Conservation (phyloP, 2,888 invertebrate species). For the Tetheella fluctuosa region DNA sequence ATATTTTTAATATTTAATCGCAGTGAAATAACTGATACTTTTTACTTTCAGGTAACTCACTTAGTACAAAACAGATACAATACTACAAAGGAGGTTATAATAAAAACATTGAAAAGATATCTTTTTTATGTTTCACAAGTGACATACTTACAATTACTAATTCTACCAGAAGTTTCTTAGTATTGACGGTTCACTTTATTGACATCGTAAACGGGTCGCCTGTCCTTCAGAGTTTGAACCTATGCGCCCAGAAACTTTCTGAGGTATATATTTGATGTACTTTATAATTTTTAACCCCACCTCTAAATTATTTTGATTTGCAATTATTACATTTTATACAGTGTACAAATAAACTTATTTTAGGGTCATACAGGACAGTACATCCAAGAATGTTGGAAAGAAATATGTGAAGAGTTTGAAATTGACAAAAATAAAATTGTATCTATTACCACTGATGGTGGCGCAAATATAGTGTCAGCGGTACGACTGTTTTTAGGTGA, state of each 20-base stretch:
- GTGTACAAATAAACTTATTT: background rate
- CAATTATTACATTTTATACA: too few relatives aligned
- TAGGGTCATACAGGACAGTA: background rate
- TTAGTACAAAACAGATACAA: too few relatives aligned
- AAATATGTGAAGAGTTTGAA: background rate
- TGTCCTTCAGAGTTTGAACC: background rate
- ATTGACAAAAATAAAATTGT: background rate
- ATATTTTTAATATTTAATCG: too few relatives aligned
- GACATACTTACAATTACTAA: too few relatives aligned
- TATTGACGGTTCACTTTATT: background rate
- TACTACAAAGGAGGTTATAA: too few relatives aligned
- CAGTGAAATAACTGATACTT: too few relatives aligned
- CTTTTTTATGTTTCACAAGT: too few relatives aligned
- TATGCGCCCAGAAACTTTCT: background rate
- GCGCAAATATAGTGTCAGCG: background rate
- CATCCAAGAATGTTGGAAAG: background rate
- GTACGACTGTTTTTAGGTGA: background rate
- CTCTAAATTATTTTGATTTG: too few relatives aligned
- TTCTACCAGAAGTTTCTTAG: too few relatives aligned
- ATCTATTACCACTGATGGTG: background rate
- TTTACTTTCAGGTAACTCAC: too few relatives aligned
- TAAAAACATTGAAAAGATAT: too few relatives aligned
- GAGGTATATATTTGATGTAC: background rate
- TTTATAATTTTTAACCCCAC: too few relatives aligned
- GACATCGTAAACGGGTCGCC: background rate